A percentile compares a stretch with the other conserved stretches of the same genome.
Conservation (phyloP, 2,888 invertebrate genomes). For the Lasioglossum morio region DNA sequence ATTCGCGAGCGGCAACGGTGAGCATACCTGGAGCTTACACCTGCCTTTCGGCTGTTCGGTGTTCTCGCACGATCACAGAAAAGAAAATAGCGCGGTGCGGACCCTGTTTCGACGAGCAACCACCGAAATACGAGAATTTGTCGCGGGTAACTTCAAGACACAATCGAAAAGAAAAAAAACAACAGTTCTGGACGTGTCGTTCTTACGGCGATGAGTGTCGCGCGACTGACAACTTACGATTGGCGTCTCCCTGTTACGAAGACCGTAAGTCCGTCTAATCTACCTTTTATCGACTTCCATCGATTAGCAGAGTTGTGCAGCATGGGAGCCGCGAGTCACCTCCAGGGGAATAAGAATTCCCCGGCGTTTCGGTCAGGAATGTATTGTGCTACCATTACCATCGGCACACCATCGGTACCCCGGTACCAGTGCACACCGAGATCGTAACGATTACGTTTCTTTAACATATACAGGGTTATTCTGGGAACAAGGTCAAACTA, state of each 20-base stretch:
- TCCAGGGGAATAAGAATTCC: constrained; percentile 16
- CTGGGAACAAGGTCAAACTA: too few relatives aligned
- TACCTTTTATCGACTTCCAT: constrained; percentile 78
- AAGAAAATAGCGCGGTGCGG: neutral
- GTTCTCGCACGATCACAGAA: neutral
- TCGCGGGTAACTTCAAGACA: neutral
- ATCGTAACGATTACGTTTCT: neutral
- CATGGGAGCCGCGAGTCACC: constrained; percentile 19
- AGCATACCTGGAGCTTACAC: constrained; percentile 23
- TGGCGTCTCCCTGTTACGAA: constrained; percentile 51
- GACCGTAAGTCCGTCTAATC: constrained; percentile 72
- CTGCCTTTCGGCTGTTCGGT: neutral
- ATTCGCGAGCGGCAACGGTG: neutral
- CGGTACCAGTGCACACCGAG: neutral
- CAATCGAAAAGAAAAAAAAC: neutral
- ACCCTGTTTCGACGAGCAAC: neutral
- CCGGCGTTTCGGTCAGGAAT: constrained; percentile 1
- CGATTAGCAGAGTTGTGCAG: constrained; percentile 48
- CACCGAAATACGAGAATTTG: neutral
- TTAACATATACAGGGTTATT: neutral
- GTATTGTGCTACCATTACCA: neutral
- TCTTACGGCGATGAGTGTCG: constrained; percentile 70
- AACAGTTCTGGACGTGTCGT: constrained; percentile 38
- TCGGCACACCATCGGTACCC: neutral
- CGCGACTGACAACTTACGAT: constrained; percentile 70